Base-by-base conservation (phyloP, 2,888 invertebrate species). In the Timema podura region DNA sequence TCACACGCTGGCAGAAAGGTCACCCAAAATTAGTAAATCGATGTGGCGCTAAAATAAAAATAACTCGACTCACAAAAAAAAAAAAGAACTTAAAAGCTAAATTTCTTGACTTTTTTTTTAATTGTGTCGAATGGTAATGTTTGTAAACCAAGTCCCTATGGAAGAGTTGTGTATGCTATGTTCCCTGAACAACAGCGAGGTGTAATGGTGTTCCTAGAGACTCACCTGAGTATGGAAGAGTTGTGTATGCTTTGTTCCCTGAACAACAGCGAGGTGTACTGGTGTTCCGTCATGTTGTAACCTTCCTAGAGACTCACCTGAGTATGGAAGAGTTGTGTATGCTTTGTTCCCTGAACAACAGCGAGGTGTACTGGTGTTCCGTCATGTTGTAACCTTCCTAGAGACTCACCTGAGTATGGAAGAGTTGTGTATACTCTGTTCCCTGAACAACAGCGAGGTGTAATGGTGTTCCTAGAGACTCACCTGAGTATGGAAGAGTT, bases 311-410 rank as follows among this genome's bases (percentile, higher is more conserved):
- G 65, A 71, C 70, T 74, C 77, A 87, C 88, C 82, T 85, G 30
- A 89, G 80, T 76, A 84, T 81, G 0, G 81, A 78, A 77, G 89
- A 88, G 57, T 84, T 82, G 73, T 81, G 64, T 46, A 77, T 83
- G 30, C 83, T 78, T 65, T 79, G 79, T 0, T 82, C 75, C 44
- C 85, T 85, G 0, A 77, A 76, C 3, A 78, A 75, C 0, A 90
- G 74, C 0, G 86, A 85, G 67, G 86, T 85, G 72, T 83, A 80
- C 76, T 89, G 85, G 67, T 86, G 86, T 71, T 85, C 84, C 48
- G 87, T 87, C 75, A 91, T 82, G 2, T 81, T 79, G 76, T 86
- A 89, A 5, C 91, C 91, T 15, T 81, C 80, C 73, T 84, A 13
- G n/a, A 57, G 65, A 71, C 70, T 74, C 77, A 87, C 88, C 82